Evolutionary conservation across 2,797 vertebrate genomes (phyloP).

Genomic region (Periophthalmus magnuspinnatus): DNA sequence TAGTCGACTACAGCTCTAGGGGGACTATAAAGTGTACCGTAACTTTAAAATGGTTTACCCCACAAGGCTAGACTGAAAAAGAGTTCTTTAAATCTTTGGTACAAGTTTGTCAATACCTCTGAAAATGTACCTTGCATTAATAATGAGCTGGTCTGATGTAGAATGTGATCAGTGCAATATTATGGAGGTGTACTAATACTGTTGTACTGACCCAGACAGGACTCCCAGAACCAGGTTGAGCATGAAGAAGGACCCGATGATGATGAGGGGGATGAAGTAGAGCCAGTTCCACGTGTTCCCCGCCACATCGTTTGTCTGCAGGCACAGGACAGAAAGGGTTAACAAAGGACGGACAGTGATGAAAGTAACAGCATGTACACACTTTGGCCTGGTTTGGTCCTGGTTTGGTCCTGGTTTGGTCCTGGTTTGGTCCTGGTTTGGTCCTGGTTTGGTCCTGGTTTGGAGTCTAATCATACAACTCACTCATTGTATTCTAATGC

Average conservation of each 20-base stretch:
- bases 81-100: background rate
- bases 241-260: conserved; percentile 99
- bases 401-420: background rate
- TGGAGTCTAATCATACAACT: too few relatives aligned
- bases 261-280: conserved; percentile 98
- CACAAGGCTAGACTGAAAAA: background rate
- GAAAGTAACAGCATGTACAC: background rate
- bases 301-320: conserved; percentile 88
- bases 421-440: too few relatives aligned
- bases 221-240: conserved; percentile 97
- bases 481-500: too few relatives aligned
- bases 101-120: background rate
- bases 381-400: background rate
- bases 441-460: too few relatives aligned
- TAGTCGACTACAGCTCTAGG: too few relatives aligned
- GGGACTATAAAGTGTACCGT: too few relatives aligned
- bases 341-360: background rate
- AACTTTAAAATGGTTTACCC: too few relatives aligned
- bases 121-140: background rate
- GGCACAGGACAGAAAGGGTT: conserved; percentile 6
- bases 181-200: background rate
- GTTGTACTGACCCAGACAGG: conserved; percentile 79
- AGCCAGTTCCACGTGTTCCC: conserved; percentile 98
- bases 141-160: background rate
- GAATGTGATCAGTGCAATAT: background rate